Evolutionary conservation across 1,140 invertebrate species (phyloP), one percentile per base, ranked within the genome.

Genomic region (Frieseomelitta varia): DNA sequence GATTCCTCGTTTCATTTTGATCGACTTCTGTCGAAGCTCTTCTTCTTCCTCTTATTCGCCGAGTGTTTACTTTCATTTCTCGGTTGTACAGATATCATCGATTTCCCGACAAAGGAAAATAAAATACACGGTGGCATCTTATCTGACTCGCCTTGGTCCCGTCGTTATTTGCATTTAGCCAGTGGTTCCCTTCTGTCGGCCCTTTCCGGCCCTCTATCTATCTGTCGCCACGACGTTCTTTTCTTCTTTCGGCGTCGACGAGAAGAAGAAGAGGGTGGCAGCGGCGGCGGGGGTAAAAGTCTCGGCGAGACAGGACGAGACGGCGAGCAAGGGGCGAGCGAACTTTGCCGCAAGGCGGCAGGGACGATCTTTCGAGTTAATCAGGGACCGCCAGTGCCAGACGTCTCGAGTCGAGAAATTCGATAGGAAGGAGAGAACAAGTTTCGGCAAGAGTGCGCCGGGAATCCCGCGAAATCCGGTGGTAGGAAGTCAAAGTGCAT

Each of bases 351-450:
- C 83, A 65, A 83, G 82, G 63, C 77, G 65, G 76, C 81, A 53
- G 81, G 75, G 56, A 85, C 88, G 73, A 90, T 91, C 89, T 89
- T 92, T 88, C 87, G 88, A 91, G 91, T 92, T 92, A 92, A 92
- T 92, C 91, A 91, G 91, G 85, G 86, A 91, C 88, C 91, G 91
- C 87, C 92, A 90, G 87, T 88, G 87, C 90, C 91, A 92, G 91
- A 92, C 90, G 88, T 92, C 91, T 92, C 85, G 89, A 92, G 90
- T 85, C 90, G 86, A 88, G 87, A 79, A 86, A 84, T 79, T 89
- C 72, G 68, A 71, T 79, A 69, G 55, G 67, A 47, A 79, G 74
- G 71, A 84, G 69, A 84, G 76, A 72, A 84, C 67, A 72, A 84
- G 81, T 84, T 84, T 84, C 67, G 67, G 80, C 73, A 81, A 79